A percentile compares a stretch with the other conserved stretches of the same genome.
These are phyloP conservation scores for Hymenopus coronatus DNA, from an alignment of 2,888 invertebrate genomes.

Conservation along the genomic window DNA sequence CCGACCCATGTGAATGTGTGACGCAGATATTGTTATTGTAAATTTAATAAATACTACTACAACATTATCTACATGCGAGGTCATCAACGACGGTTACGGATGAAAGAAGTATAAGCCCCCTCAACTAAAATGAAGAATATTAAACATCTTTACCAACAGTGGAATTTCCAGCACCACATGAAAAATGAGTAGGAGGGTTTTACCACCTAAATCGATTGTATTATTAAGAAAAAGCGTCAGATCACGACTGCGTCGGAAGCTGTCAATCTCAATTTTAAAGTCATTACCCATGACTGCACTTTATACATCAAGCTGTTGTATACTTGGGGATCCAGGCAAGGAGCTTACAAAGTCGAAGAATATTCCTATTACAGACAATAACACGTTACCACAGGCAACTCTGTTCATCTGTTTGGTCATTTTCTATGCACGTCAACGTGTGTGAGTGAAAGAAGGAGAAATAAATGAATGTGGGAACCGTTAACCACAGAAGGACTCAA, in stretches of 20 bases:
- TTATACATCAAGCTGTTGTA: neutral
- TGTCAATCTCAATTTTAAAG: constrained; percentile 32
- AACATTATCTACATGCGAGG: neutral
- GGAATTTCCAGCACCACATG: constrained; percentile 4
- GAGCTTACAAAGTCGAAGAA: neutral
- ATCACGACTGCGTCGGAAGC: constrained; percentile 23
- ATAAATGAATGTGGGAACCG: neutral
- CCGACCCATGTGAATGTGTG: too few species aligned
- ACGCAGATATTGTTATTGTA: too few species aligned
- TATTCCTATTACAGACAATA: neutral
- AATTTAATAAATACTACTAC: too few species aligned
- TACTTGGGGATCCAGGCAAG: neutral
- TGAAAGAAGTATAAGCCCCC: neutral
- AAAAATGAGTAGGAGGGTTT: neutral
- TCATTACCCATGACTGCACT: constrained; percentile 25
- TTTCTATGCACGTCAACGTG: neutral
- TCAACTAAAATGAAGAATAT: neutral
- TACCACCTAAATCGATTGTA: constrained; percentile 26
- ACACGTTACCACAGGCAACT: neutral
- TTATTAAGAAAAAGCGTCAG: constrained; percentile 17
- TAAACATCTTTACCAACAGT: neutral
- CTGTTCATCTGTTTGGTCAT: neutral
- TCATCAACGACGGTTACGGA: neutral
- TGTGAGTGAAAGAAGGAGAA: neutral
- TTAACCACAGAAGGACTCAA: neutral